Base-by-base conservation (phyloP, 2,888 invertebrate genomes). In the Phania funesta region DNA sequence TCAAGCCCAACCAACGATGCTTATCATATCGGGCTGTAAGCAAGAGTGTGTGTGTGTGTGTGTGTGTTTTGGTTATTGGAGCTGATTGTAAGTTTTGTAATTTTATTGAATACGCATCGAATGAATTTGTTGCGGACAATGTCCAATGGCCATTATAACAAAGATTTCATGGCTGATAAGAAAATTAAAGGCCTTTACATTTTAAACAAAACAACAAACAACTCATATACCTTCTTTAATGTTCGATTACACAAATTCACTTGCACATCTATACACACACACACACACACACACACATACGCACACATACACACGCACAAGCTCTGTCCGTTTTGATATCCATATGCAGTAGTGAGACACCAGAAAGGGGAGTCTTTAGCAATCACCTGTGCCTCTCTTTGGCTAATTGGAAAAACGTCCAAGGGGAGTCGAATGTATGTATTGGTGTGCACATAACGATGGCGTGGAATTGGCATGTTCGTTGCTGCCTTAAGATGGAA, bases 41-140 rank as follows among this genome's bases (percentile, higher is more conserved):
- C 44, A 41, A 16, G 26, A 46, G 44, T 62, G 22, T 50, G 18
- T 54, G 54, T 60, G 13, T 22, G 38, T 24, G 11, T 29, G 38
- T 44, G 44, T 9, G 8, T 24, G 46, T 60, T 80, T 80, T 56
- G 41, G 79, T 83, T 79, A 80, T 80, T 80, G 79, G 78, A 82
- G 82, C 78, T 82, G 70, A 78, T 77, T 83, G 83, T 83, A 80
- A 83, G 73, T 83, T 83, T 80, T 80, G 83, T 71, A 83, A 83
- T 83, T 83, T 83, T 83, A 83, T 83, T 83, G 83, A 83, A 83
- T 80, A 77, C 83, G 76, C 80, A 80, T 80, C 80, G 80, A 83
- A 80, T 83, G 83, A 83, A 80, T 83, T 80, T 70, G 83, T 80
- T 80, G 68, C 80, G 80, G 73, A 62, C 83, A 80, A 76, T 73